Evolutionary conservation across 2,113 vertebrate genomes (phyloP).

Genomic region (Macquaria ambigua): DNA sequence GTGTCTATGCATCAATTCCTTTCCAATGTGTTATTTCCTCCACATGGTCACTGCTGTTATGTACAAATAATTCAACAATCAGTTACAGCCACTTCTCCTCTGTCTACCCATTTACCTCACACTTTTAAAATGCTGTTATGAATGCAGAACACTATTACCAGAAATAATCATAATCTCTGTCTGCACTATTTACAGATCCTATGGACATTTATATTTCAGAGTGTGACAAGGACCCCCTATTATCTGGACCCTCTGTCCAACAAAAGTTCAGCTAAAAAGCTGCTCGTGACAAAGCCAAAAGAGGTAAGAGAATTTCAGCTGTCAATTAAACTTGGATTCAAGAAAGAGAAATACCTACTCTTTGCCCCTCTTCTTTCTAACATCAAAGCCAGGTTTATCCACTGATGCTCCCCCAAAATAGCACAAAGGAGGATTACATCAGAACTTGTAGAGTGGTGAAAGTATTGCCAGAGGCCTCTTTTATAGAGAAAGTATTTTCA

Average conservation of each 20-base stretch:
- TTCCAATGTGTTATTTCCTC: neutral
- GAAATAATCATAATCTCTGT: neutral
- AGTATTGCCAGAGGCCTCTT: slow-evolving; percentile 11
- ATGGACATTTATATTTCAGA: neutral
- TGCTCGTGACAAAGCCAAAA: neutral
- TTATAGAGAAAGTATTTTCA: slow-evolving; percentile 7
- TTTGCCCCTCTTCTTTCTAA: neutral
- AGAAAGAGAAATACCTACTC: neutral
- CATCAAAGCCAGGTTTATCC: slow-evolving; percentile 41
- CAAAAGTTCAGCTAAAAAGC: neutral
- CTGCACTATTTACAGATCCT: slow-evolving; percentile 6
- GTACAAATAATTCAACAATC: slow-evolving; percentile 14
- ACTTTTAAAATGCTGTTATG: neutral
- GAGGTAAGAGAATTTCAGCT: slow-evolving; percentile 8
- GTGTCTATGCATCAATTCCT: neutral
- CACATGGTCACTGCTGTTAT: neutral
- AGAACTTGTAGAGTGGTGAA: neutral
- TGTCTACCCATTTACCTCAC: neutral
- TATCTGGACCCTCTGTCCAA: neutral
- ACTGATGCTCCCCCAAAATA: slow-evolving; percentile 4
- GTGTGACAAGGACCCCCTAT: neutral
- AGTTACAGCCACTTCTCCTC: neutral
- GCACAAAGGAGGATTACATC: slow-evolving; percentile 26
- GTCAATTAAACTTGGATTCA: neutral
- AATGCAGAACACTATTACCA: neutral